These are phyloP conservation scores for Branchipolynoe longqiensis DNA, from an alignment of 2,888 invertebrate genomes.

Conservation along the genomic window DNA sequence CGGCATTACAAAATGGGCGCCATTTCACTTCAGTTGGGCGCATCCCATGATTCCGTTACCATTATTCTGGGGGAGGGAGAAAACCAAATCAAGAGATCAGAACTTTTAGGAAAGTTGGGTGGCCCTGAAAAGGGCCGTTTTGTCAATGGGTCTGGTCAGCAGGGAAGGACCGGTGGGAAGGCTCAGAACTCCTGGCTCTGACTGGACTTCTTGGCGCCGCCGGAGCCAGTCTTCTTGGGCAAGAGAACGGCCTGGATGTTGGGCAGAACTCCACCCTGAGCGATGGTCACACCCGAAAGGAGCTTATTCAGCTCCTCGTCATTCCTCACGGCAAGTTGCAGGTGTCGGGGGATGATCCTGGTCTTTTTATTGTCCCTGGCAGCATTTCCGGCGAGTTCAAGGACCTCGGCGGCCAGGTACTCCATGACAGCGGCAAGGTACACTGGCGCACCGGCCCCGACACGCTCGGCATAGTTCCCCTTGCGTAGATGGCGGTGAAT, in stretches of 20 bases:
- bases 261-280: constrained; percentile 92
- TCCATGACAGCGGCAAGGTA: constrained; percentile 83
- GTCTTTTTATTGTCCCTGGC: constrained; percentile 85
- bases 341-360: constrained; percentile 88
- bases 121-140: constrained; percentile 63
- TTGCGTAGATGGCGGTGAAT: constrained; percentile 81
- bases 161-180: not conserved
- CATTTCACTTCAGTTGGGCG: no score
- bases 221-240: constrained; percentile 86
- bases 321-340: constrained; percentile 89
- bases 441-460: constrained; percentile 82
- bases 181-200: constrained; percentile 59
- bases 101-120: constrained; percentile 57
- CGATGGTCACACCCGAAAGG: constrained; percentile 89
- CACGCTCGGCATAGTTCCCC: constrained; percentile 82
- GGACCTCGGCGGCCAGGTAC: constrained; percentile 85
- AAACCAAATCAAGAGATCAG: no score
- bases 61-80: no score
- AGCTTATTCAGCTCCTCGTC: constrained; percentile 91
- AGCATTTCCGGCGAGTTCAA: constrained; percentile 82
- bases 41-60: no score
- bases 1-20: no score
- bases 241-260: constrained; percentile 89
- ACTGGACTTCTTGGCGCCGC: constrained; percentile 54
- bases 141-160: constrained; percentile 9